These are phyloP conservation scores for Andrena haemorrhoa DNA, from an alignment of 2,888 invertebrate species.

Conservation along the genomic window DNA sequence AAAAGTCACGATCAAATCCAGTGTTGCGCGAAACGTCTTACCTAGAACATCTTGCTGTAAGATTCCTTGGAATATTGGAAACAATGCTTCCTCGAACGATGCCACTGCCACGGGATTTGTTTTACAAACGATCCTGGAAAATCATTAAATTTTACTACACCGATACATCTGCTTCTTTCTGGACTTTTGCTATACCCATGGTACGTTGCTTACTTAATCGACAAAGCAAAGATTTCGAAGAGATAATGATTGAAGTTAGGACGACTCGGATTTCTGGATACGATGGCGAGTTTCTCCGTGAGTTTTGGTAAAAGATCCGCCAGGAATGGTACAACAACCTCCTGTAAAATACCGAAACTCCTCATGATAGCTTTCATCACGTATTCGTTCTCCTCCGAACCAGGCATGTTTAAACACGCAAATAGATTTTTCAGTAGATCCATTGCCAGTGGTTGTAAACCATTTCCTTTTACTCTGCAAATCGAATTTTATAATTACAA, in stretches of 20 bases:
- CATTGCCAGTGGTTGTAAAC: slow-evolving; percentile 89
- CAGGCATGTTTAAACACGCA: slow-evolving; percentile 89
- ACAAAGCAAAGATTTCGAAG: slow-evolving; percentile 97
- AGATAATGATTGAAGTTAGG: slow-evolving; percentile 99
- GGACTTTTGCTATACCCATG: slow-evolving; percentile 17
- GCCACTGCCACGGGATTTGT: slow-evolving; percentile 92
- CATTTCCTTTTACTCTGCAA: slow-evolving; percentile 87
- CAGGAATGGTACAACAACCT: slow-evolving; percentile 92
- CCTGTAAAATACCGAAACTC: slow-evolving; percentile 93
- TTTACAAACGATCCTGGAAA: slow-evolving; percentile 92
- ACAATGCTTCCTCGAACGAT: slow-evolving; percentile 96
- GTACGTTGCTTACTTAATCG: slow-evolving; percentile 89
- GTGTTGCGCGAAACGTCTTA: slow-evolving; percentile 77
- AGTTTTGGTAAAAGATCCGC: slow-evolving; percentile 93
- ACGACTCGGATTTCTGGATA: slow-evolving; percentile 97
- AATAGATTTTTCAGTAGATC: slow-evolving; percentile 92
- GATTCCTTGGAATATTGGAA: slow-evolving; percentile 98
- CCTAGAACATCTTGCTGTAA: slow-evolving; percentile 97
- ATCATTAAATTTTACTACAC: slow-evolving; percentile 14
- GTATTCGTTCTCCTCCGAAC: slow-evolving; percentile 97
- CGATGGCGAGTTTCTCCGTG: slow-evolving; percentile 92
- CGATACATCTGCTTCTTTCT: background rate
- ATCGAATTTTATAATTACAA: slow-evolving; percentile 12
- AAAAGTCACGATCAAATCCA: background rate
- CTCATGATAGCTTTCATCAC: slow-evolving; percentile 99